Percentiles rank a stretch among this genome's conserved stretches.
Conservation (phyloP, 2,113 vertebrate species). For the Merops nubicus region DNA sequence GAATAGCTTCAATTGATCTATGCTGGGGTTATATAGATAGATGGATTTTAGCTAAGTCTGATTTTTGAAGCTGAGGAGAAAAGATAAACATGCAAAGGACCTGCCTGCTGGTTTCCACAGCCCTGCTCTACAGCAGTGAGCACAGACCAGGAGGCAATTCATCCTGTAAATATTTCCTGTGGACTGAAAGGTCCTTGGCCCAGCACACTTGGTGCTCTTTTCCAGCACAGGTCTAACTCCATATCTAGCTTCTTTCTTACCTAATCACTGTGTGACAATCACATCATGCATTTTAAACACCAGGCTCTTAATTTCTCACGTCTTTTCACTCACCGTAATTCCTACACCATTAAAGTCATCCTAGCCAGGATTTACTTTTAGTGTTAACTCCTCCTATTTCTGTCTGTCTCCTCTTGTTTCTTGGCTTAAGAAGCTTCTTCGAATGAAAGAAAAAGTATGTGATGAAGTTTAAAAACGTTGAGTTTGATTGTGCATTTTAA, state of each 20-base stretch:
- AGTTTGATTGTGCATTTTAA: neutral
- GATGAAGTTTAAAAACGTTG: neutral
- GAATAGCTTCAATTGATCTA: neutral
- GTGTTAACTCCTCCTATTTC: neutral
- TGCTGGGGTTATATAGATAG: neutral
- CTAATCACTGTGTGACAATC: neutral
- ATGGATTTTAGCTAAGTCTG: neutral
- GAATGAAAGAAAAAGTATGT: neutral
- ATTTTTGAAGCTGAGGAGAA: neutral
- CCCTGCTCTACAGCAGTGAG: fast-evolving
- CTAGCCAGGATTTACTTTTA: neutral
- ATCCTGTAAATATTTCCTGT: neutral
- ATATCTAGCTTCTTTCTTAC: neutral
- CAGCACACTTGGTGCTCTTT: neutral
- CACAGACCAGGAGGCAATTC: neutral
- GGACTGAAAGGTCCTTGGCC: neutral
- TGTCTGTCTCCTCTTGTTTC: neutral
- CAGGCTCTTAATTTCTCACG: neutral
- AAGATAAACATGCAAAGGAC: neutral
- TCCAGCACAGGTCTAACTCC: neutral
- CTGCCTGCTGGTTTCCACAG: neutral
- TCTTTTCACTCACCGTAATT: neutral
- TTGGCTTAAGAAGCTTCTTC: neutral
- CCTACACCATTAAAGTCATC: neutral
- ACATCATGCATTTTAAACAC: neutral